Base-by-base conservation (phyloP, 2,113 vertebrate species). In the Sclerurus mexicanus region DNA sequence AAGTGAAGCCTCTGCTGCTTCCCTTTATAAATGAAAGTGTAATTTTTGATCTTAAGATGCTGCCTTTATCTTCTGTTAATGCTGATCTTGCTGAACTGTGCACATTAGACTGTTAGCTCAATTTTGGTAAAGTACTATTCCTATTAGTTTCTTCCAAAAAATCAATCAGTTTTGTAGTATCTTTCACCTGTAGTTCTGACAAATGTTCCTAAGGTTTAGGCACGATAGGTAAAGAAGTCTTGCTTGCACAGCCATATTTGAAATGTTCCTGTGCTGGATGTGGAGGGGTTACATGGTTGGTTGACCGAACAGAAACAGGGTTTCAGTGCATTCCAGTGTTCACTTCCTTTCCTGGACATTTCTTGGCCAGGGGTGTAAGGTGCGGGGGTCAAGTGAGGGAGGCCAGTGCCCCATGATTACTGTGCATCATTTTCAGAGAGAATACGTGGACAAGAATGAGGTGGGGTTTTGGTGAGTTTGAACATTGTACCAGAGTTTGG, bases 401-500 rank as follows among this genome's bases (percentile, higher is more conserved):
- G 11, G 8, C 10, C 39, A 8, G 31, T 28, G 33, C 23, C 7
- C 17, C 5, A 10, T 14, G 52, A 6, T 66, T 15, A 4, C 18
- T 9, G 33, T 40, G 35, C n/a, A 3, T 60, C 6, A 0, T 50
- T 58, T 79, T 71, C 47, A 37, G 83, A 42, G 85, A 23, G 16
- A 37, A 23, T 5, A 0, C 4, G 37, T 31, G 58, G 40, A 9
- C 37, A 14, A 39, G 52, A 47, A 12, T 4, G 50, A 53, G 44
- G 44, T 14, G 35, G 30, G 0, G 0, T 21, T 55, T 28, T 4
- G 9, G 7, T 63, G 21, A 44, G 71, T 11, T 37, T 28, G 64
- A 66, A 5, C 7, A 0, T 15, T 7, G 49, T 3, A 16, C 30
- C 20, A 1, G 0, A n/a, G 55, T 49, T 39, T 25, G 84, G 39